These are phyloP conservation scores for Papilio aristodemus DNA, from an alignment of 1,140 invertebrate genomes.

Conservation along the genomic window DNA sequence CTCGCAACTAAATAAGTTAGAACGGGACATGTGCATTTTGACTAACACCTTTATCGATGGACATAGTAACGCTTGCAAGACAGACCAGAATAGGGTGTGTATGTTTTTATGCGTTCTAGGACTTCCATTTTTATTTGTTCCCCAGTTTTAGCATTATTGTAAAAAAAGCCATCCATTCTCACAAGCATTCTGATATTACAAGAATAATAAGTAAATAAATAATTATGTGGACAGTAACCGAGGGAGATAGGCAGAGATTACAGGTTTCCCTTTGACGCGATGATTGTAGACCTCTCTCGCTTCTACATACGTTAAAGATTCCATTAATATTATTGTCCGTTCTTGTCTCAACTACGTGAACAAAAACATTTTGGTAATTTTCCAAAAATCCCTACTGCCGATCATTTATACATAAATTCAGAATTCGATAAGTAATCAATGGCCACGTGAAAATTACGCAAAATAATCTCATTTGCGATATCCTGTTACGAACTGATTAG, in stretches of 20 bases:
- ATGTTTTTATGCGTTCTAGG: neutral
- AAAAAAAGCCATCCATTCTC: too few relatives aligned
- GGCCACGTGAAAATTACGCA: constrained; percentile 12
- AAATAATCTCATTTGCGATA: constrained; percentile 13
- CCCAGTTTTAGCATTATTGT: neutral
- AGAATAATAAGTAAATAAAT: too few relatives aligned
- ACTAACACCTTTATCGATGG: constrained; percentile 15
- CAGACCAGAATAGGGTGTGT: neutral
- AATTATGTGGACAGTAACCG: too few relatives aligned
- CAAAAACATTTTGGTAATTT: neutral
- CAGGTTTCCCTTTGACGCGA: too few relatives aligned
- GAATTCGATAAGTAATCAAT: neutral
- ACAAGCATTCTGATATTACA: too few relatives aligned
- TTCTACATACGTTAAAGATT: neutral
- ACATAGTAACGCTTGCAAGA: constrained; percentile 5
- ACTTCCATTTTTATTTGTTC: neutral
- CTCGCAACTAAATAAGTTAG: neutral
- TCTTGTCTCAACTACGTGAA: neutral
- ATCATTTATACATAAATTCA: neutral
- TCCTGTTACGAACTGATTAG: neutral
- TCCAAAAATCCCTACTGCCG: neutral
- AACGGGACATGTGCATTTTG: constrained; percentile 10
- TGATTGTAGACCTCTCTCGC: too few relatives aligned
- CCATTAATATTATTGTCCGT: neutral
- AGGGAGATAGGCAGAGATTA: too few relatives aligned